These are phyloP conservation scores for Micromys minutus DNA, from an alignment of 2,113 vertebrate genomes.

Conservation along the genomic window DNA sequence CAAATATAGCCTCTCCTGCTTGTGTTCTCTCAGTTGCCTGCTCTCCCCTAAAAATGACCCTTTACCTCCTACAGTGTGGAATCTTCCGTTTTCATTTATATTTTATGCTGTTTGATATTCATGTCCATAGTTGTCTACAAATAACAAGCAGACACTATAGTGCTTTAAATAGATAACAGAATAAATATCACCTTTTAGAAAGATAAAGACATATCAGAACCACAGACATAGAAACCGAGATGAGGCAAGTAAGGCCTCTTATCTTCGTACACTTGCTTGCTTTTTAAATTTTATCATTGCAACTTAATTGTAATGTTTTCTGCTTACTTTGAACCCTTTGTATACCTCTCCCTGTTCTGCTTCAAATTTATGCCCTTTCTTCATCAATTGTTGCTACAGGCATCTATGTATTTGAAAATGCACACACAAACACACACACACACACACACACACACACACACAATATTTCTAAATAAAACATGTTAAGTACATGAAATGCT, in stretches of 20 bases:
- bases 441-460: too few relatives aligned
- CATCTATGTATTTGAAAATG: not conserved
- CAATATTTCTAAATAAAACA: not conserved
- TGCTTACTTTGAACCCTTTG: not conserved
- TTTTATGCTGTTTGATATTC: not conserved
- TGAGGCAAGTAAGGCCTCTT: not conserved
- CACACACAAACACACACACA: too few relatives aligned
- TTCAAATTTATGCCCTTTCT: not conserved
- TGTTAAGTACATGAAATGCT: not conserved
- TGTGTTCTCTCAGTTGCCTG: not conserved
- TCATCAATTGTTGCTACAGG: not conserved
- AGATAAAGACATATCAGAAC: not conserved
- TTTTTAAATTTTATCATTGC: not conserved
- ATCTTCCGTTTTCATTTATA: not conserved
- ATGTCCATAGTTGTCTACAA: not conserved
- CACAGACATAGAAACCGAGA: not conserved
- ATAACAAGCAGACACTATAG: not conserved
- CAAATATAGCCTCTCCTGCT: not conserved
- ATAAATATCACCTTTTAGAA: not conserved
- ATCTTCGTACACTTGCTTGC: not conserved
- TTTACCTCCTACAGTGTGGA: accelerated
- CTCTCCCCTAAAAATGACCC: not conserved
- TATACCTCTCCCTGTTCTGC: not conserved
- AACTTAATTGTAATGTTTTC: not conserved
- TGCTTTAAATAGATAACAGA: not conserved